Evolutionary conservation across 2,113 vertebrate genomes (phyloP).

Genomic region (Suncus etruscus): DNA sequence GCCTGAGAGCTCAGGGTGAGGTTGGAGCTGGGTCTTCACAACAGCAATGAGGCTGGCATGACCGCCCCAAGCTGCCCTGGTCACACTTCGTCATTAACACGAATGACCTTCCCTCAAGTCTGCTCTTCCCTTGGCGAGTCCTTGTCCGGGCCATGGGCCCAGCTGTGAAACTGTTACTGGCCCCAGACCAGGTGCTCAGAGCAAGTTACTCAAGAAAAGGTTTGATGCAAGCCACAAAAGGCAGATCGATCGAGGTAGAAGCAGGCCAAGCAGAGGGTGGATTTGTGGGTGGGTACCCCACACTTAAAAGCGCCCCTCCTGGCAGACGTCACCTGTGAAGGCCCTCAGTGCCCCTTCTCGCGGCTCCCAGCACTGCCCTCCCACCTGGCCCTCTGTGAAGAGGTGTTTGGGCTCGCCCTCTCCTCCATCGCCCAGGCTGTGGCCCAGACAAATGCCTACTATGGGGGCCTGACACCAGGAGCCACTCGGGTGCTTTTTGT

Average conservation of each 20-base stretch:
- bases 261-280: no score
- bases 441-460: constrained; percentile 90
- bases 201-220: no score
- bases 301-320: not conserved
- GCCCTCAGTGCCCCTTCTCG: constrained; percentile 89
- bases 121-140: not conserved
- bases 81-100: no score
- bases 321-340: constrained; percentile 91
- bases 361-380: constrained; percentile 84
- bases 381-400: constrained; percentile 85
- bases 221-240: no score
- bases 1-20: no score
- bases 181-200: no score
- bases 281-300: not conserved
- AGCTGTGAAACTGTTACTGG: not conserved
- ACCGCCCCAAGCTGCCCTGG: no score
- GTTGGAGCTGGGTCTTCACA: no score
- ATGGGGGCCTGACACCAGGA: constrained; percentile 85
- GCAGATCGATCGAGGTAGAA: no score
- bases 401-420: constrained; percentile 88
- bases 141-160: no score
- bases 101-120: not conserved
- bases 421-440: constrained; percentile 84
- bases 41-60: no score
- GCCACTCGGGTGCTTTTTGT: constrained; percentile 84